A percentile compares a stretch with the other conserved stretches of the same genome.
These are phyloP conservation scores for Choristoneura fumiferana DNA, from an alignment of 1,140 invertebrate species.

Conservation along the genomic window DNA sequence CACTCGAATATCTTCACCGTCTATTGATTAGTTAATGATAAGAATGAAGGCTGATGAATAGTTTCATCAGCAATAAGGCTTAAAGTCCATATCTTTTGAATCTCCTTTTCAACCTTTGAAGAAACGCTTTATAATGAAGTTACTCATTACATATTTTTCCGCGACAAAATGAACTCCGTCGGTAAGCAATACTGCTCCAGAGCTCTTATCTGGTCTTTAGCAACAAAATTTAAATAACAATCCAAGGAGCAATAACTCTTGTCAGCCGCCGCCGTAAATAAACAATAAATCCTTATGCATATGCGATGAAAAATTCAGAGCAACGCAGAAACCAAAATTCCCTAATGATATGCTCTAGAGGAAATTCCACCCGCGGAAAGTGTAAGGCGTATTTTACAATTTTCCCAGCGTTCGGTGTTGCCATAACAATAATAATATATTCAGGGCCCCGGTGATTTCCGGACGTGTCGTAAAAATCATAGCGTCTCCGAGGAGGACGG, in stretches of 20 bases:
- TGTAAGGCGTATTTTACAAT: constrained; percentile 55
- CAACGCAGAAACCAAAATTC: constrained; percentile 41
- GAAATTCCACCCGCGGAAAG: constrained; percentile 40
- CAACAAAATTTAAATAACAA: constrained; percentile 17
- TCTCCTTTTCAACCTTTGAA: too few relatives aligned
- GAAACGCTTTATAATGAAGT: too few relatives aligned
- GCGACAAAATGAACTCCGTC: too few relatives aligned
- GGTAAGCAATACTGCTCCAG: background rate
- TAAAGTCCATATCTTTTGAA: too few relatives aligned
- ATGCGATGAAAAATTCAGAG: constrained; percentile 51
- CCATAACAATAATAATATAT: constrained; percentile 62
- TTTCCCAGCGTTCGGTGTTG: constrained; percentile 47
- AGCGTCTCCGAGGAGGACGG: constrained; percentile 35
- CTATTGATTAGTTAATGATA: too few relatives aligned
- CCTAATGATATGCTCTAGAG: constrained; percentile 52
- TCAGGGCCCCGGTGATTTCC: constrained; percentile 56
- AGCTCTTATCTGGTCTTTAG: background rate
- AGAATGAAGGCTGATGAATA: too few relatives aligned
- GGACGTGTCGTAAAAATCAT: constrained; percentile 55
- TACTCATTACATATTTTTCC: too few relatives aligned
- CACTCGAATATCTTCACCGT: too few relatives aligned
- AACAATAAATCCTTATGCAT: constrained; percentile 30
- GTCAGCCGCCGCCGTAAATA: constrained; percentile 19
- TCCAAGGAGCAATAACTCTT: constrained; percentile 14
- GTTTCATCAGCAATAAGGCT: too few relatives aligned